Evolutionary conservation across 2,888 invertebrate species (phyloP).

Genomic region (Habrosyne pyritoides): DNA sequence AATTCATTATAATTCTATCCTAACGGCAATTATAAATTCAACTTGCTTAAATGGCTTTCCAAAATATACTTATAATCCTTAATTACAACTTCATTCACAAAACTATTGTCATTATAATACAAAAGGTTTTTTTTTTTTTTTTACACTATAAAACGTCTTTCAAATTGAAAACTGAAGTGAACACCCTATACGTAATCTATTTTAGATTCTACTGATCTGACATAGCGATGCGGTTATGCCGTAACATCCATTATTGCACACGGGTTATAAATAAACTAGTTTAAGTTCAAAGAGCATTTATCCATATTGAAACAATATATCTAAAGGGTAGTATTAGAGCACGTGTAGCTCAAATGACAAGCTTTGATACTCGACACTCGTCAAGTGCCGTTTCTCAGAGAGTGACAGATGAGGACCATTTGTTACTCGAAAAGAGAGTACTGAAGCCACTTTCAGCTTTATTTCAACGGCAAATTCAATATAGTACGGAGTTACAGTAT

Average conservation of each 20-base stretch:
- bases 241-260: conserved; percentile 34
- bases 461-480: not conserved
- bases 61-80: not conserved
- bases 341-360: conserved; percentile 57
- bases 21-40: not conserved
- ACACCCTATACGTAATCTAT: conserved; percentile 1
- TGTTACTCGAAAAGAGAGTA: conserved; percentile 53
- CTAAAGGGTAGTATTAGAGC: conserved; percentile 20
- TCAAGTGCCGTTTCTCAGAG: conserved; percentile 59
- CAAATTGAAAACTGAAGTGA: not conserved
- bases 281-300: conserved; percentile 41
- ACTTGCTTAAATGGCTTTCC: not conserved
- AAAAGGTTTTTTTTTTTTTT: too few relatives aligned
- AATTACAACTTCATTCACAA: too few relatives aligned
- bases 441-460: conserved; percentile 32
- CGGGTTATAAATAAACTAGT: conserved; percentile 41
- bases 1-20: not conserved
- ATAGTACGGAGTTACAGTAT: not conserved
- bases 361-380: conserved; percentile 65
- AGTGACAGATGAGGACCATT: conserved; percentile 67
- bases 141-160: too few relatives aligned
- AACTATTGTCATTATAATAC: too few relatives aligned
- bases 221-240: conserved; percentile 43
- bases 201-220: conserved; percentile 16
- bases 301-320: conserved; percentile 32